Evolutionary conservation across 1,140 invertebrate species (phyloP).

Genomic region (Leptopilina clavipes): DNA sequence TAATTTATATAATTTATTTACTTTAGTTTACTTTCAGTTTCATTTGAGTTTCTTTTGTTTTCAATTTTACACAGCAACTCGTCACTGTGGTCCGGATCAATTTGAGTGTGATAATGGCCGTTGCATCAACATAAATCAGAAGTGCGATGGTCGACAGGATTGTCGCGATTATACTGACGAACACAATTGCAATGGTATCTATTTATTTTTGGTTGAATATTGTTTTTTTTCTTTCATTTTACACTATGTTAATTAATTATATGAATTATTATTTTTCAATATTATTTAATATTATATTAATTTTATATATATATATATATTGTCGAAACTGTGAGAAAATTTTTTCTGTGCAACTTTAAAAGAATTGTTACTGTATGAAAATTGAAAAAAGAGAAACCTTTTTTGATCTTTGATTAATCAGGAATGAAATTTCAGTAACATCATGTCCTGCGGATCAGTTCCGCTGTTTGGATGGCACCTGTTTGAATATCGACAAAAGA

Average conservation of each 20-base stretch:
- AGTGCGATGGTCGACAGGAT: conserved; percentile 80
- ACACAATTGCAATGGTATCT: conserved; percentile 79
- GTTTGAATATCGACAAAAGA: conserved; percentile 78
- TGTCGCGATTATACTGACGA: conserved; percentile 83
- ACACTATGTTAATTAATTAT: not conserved
- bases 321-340: too few relatives aligned
- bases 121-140: conserved; percentile 79
- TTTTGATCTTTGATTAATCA: not conserved
- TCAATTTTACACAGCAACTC: conserved; percentile 72
- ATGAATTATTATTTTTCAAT: too few relatives aligned
- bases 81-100: conserved; percentile 75
- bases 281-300: too few relatives aligned
- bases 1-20: too few relatives aligned
- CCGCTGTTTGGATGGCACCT: conserved; percentile 80
- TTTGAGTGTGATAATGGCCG: conserved; percentile 79
- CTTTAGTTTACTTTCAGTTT: too few relatives aligned
- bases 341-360: too few relatives aligned
- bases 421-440: conserved; percentile 66
- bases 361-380: too few relatives aligned
- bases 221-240: conserved; percentile 30
- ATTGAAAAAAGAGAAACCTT: too few relatives aligned
- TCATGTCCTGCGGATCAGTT: conserved; percentile 73
- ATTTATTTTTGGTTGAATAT: conserved; percentile 23
- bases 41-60: conserved; percentile 62
- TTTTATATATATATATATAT: too few relatives aligned